Percentiles rank a stretch among this genome's conserved stretches.
These are phyloP conservation scores for Coilia nasus DNA, from an alignment of 2,797 vertebrate species.

Conservation along the genomic window DNA sequence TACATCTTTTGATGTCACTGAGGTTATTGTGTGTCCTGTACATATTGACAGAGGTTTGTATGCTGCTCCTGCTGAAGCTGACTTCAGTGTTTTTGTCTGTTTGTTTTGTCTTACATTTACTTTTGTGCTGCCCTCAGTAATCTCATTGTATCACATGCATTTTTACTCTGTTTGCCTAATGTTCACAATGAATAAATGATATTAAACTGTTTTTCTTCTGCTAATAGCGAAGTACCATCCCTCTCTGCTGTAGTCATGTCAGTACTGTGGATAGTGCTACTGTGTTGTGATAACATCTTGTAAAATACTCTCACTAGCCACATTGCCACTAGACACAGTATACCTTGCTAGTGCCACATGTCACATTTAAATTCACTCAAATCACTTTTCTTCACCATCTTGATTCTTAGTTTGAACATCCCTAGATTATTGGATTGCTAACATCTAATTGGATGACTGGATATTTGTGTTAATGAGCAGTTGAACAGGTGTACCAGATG, in stretches of 20 bases:
- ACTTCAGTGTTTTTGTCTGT: not conserved
- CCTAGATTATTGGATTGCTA: too few relatives aligned
- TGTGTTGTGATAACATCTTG: too few relatives aligned
- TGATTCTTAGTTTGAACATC: too few relatives aligned
- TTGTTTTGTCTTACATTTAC: not conserved
- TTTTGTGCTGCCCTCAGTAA: slow-evolving; percentile 22
- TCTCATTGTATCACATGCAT: slow-evolving; percentile 18
- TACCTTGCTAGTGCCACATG: too few relatives aligned
- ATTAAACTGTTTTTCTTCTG: slow-evolving; percentile 36
- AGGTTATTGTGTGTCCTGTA: slow-evolving; percentile 20
- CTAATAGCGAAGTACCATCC: not conserved
- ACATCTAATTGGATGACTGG: too few relatives aligned
- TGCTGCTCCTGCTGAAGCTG: slow-evolving; percentile 13
- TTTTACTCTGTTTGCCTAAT: slow-evolving; percentile 42
- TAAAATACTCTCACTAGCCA: too few relatives aligned
- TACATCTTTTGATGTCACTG: slow-evolving; percentile 22
- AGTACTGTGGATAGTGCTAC: not conserved
- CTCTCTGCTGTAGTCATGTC: not conserved
- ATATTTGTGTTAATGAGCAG: too few relatives aligned
- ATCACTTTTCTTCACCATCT: slow-evolving; percentile 54
- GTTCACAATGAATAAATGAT: slow-evolving; percentile 42
- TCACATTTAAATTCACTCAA: slow-evolving; percentile 56
- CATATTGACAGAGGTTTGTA: not conserved
- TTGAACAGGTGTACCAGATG: too few relatives aligned
- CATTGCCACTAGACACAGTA: too few relatives aligned